phyloP scores from a whole-genome alignment of 1,140 invertebrate species.

The Trissolcus basalis region DNA sequence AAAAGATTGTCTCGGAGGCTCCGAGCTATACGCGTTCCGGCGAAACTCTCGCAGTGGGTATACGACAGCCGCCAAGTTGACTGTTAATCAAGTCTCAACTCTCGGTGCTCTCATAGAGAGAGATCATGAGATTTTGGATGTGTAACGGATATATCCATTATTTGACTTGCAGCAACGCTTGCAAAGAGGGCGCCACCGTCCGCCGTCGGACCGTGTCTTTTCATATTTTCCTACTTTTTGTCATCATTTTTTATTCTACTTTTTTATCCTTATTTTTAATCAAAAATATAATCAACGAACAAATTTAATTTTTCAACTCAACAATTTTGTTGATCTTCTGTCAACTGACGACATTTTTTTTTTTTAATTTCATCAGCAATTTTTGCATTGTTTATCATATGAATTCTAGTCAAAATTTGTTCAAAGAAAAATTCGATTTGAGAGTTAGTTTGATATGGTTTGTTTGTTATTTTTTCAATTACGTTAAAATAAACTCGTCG shows the following conservation, averaged over 20 bases:
- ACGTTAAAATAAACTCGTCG: too few species aligned
- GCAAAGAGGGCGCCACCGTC: constrained; percentile 67
- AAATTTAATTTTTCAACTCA: too few species aligned
- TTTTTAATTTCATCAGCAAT: too few species aligned
- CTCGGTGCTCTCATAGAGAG: constrained; percentile 13
- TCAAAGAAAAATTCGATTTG: too few species aligned
- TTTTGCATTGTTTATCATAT: too few species aligned
- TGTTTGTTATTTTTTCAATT: too few species aligned
- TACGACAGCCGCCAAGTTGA: constrained; percentile 54
- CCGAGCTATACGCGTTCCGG: constrained; percentile 3
- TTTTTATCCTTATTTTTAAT: background rate
- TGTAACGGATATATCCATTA: constrained; percentile 45
- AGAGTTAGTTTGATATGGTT: too few species aligned
- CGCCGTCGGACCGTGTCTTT: constrained; percentile 64
- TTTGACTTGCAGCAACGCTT: constrained; percentile 3
- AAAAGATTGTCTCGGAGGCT: background rate
- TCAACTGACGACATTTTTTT: too few species aligned
- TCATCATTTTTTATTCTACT: background rate
- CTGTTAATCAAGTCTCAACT: constrained; percentile 46
- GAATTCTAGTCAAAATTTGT: too few species aligned
- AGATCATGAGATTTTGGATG: constrained; percentile 51
- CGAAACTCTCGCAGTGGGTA: background rate
- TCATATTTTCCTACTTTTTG: constrained; percentile 62
- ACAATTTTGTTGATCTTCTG: too few species aligned
- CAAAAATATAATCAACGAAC: too few species aligned